Base-by-base conservation (phyloP, 2,888 invertebrate species). In the Heliconius charithonia region DNA sequence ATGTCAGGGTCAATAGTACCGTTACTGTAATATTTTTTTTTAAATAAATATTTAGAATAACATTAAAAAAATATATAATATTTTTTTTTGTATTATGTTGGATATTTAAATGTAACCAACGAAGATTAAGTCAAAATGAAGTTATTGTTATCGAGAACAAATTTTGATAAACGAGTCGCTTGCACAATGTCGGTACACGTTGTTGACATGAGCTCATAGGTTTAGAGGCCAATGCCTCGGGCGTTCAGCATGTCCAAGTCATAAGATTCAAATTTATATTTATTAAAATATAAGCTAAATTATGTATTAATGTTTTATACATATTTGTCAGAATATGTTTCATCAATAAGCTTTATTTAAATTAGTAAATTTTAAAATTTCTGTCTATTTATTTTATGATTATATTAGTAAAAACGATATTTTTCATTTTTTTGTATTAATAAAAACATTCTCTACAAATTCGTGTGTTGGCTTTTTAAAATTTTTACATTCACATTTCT, bases 221-320 rank as follows among this genome's bases (percentile, higher is more conserved):
- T 80, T 87, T 85, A 86, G 89, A 87, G 89, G 90, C 86, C 86
- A 86, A 83, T 85, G 90, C 90, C 88, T 85, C 80, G 81, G 88
- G 91, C 88, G 75, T 72, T 76, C 83, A 65, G 25, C n/a, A 29
- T 81, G 86, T 71, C 37, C 80, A 87, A 87, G 84, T 82, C 16
- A 84, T 16, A 78, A 85, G 79, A 81, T 29, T 25, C 4, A 16
- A 71, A 51, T 41, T 10, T 63, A 63, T 63, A 25, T 13, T 25
- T 63, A 63, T 63, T 12, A 62, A 13, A 13, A 25, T 62, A 0
- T 13, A 27, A 62, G 4, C 13, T 1, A 27, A 27, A 62, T 12
- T 6, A 62, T 25, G 4, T 62, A 27, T n/a, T 25, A 10, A 45
- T 0, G 12, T n/a, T n/a, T 59, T n/a, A 9, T 22, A 22, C 3